phyloP scores from a whole-genome alignment of 2,888 invertebrate genomes.

The Drosophila paranaensis region DNA sequence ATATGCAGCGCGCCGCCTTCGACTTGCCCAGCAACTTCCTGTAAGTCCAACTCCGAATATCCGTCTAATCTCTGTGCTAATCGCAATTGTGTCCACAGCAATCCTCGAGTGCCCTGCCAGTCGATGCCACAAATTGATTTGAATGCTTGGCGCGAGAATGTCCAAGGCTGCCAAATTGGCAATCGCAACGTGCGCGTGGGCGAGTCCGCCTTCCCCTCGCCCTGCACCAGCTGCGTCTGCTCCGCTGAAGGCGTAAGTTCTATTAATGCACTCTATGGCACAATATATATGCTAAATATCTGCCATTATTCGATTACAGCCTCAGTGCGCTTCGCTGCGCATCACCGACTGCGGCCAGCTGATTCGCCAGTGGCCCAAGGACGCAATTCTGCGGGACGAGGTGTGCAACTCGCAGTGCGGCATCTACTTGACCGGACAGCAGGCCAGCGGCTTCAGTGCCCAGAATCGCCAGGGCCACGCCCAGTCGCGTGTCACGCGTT shows the following conservation, averaged over 20 bases:
- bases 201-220: conserved; percentile 94
- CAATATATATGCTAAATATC: background rate
- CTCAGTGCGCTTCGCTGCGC: conserved; percentile 94
- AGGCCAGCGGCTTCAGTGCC: conserved; percentile 76
- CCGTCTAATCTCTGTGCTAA: background rate
- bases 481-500: conserved; percentile 83
- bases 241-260: conserved; percentile 92
- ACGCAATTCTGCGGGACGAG: conserved; percentile 92
- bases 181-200: conserved; percentile 92
- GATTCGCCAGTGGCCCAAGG: conserved; percentile 92
- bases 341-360: conserved; percentile 94
- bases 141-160: conserved; percentile 93
- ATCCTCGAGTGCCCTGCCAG: conserved; percentile 93
- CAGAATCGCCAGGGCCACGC: conserved; percentile 82
- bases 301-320: conserved; percentile 85
- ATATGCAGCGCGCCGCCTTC: conserved; percentile 95
- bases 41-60: conserved; percentile 85
- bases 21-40: conserved; percentile 96
- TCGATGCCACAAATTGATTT: conserved; percentile 92
- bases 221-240: conserved; percentile 95
- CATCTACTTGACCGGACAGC: conserved; percentile 86
- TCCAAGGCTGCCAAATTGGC: conserved; percentile 93
- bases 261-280: too few relatives aligned
- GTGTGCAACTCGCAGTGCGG: conserved; percentile 97
- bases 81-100: conserved; percentile 85